phyloP scores from a whole-genome alignment of 2,797 vertebrate genomes.

The Chrysocyon brachyurus region DNA sequence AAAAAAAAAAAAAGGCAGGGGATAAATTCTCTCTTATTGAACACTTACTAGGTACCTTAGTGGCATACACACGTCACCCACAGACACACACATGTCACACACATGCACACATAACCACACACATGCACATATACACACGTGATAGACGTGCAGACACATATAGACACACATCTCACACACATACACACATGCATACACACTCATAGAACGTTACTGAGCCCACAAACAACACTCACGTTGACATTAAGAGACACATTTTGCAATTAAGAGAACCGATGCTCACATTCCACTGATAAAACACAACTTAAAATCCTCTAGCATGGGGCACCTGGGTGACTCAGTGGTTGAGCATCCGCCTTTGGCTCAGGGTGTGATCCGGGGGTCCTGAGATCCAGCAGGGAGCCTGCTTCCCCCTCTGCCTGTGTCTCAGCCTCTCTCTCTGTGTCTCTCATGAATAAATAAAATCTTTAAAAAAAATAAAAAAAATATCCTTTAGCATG shows the following conservation, averaged over 20 bases:
- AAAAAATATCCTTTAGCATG: no score
- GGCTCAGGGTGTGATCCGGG: no score
- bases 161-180: not conserved
- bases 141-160: not conserved
- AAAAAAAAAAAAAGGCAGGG: not conserved
- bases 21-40: not conserved
- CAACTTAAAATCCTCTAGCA: not conserved
- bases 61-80: no score
- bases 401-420: no score
- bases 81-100: not conserved
- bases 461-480: no score
- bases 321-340: no score
- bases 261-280: not conserved
- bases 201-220: rapidly evolving
- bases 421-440: no score
- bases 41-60: not conserved
- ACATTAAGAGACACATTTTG: not conserved
- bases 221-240: no score
- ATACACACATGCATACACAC: not conserved
- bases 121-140: no score
- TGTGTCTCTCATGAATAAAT: no score
- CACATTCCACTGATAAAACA: not conserved
- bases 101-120: not conserved
- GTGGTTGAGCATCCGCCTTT: no score
- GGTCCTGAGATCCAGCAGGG: no score